A percentile compares a stretch with the other conserved stretches of the same genome.
phyloP scores from a whole-genome alignment of 1,140 invertebrate genomes.

The Zaprionus kolodkinae region DNA sequence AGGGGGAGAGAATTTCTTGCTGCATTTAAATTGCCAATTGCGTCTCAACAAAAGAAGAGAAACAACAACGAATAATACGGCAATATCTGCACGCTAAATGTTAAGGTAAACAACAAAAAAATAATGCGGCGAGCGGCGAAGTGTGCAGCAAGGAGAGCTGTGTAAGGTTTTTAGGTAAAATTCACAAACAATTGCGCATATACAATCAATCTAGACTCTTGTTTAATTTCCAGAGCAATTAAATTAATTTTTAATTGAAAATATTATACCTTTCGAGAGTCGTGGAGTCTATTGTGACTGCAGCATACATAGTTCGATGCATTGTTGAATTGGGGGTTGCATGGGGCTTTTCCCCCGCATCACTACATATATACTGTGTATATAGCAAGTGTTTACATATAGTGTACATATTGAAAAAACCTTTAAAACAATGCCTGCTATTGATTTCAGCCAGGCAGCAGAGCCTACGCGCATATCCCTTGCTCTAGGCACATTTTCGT shows the following conservation, averaged over 20 bases:
- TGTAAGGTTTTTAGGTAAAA: neutral
- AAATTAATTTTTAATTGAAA: neutral
- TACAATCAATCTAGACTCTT: neutral
- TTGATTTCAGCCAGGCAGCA: neutral
- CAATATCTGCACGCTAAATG: slow-evolving; percentile 40
- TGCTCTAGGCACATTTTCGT: neutral
- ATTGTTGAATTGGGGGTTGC: neutral
- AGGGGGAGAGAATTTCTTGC: neutral
- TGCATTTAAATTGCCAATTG: slow-evolving; percentile 23
- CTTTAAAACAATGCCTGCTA: neutral
- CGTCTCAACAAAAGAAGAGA: slow-evolving; percentile 25
- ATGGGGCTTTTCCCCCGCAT: neutral
- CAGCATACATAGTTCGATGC: neutral
- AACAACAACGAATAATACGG: slow-evolving; percentile 18
- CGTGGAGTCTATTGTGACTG: neutral
- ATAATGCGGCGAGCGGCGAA: neutral
- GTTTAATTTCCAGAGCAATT: neutral
- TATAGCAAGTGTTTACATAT: slow-evolving; percentile 1
- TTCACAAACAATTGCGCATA: neutral
- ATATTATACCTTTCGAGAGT: neutral
- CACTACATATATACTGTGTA: neutral
- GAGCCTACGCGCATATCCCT: slow-evolving; percentile 4
- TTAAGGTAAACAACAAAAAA: slow-evolving; percentile 40
- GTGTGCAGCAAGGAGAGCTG: neutral
- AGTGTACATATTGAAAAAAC: slow-evolving; percentile 7